These are phyloP conservation scores for Eristalis intricaria DNA, from an alignment of 2,888 invertebrate species.

Conservation along the genomic window DNA sequence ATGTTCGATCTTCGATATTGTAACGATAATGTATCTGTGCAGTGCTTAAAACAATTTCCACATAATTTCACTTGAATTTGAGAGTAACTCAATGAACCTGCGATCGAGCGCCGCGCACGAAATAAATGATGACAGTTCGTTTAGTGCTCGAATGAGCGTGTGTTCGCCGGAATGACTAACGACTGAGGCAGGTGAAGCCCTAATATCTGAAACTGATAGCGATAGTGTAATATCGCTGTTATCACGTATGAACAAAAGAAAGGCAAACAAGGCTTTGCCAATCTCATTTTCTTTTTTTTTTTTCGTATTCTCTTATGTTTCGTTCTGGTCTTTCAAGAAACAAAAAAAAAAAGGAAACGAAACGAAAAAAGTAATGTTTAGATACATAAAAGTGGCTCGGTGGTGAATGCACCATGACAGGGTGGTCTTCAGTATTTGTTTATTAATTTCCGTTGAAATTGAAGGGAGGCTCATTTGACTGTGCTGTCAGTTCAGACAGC, in stretches of 20 bases:
- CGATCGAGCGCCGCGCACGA: background rate
- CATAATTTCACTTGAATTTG: conserved; percentile 15
- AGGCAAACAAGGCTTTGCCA: conserved; percentile 56
- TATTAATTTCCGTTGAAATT: too few species aligned
- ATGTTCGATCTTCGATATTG: background rate
- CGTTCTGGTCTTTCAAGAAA: background rate
- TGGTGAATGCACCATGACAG: background rate
- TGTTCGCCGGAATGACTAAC: conserved; percentile 58
- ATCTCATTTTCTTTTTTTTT: conserved; percentile 20
- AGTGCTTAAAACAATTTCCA: background rate
- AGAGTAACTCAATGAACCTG: background rate
- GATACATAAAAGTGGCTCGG: background rate
- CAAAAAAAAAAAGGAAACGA: too few species aligned
- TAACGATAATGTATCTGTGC: background rate
- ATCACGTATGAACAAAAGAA: conserved; percentile 43
- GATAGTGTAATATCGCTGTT: conserved; percentile 63
- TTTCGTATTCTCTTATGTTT: background rate
- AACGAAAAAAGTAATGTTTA: background rate
- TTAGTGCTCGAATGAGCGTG: conserved; percentile 37
- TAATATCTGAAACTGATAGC: conserved; percentile 58
- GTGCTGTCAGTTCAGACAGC: too few species aligned
- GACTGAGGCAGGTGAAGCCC: conserved; percentile 57
- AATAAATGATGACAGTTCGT: conserved; percentile 4
- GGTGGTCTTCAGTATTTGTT: background rate
- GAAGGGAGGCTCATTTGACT: too few species aligned